A percentile compares a stretch with the other conserved stretches of the same genome.
Conservation (phyloP, 2,113 vertebrate species). For the Cyprinodon tularosa region DNA sequence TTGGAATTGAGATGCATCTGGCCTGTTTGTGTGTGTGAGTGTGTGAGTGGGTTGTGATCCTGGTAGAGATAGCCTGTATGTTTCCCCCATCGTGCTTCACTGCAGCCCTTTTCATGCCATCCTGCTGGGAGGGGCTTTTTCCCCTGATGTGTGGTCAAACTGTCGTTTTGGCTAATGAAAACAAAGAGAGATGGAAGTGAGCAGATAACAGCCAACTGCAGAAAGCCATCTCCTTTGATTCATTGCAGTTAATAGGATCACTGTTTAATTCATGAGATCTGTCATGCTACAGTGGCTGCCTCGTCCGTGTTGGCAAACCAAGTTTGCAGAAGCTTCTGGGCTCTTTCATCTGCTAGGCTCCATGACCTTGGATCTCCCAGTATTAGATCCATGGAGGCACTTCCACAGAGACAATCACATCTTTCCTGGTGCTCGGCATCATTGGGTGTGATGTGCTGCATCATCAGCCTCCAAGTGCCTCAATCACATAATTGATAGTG, state of each 20-base stretch:
- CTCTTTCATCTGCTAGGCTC: conserved; percentile 45
- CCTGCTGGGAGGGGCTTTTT: conserved; percentile 23
- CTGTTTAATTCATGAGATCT: conserved; percentile 76
- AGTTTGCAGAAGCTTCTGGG: conserved; percentile 40
- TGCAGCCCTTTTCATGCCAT: conserved; percentile 1
- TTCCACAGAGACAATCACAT: conserved; percentile 9
- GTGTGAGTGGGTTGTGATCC: conserved; percentile 21
- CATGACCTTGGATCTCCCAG: conserved; percentile 39
- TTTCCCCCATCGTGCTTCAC: conserved; percentile 8
- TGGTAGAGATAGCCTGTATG: conserved; percentile 32
- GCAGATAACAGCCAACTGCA: conserved; percentile 37
- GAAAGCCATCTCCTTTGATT: conserved; percentile 43
- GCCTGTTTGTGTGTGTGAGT: conserved; percentile 47
- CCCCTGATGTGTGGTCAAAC: conserved; percentile 52
- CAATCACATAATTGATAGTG: background rate
- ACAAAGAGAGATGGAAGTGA: conserved; percentile 22
- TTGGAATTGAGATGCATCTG: conserved; percentile 81
- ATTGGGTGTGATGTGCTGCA: conserved; percentile 1
- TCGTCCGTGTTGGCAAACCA: conserved; percentile 25
- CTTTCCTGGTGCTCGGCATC: background rate
- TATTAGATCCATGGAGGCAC: conserved; percentile 14
- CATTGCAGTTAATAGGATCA: conserved; percentile 62
- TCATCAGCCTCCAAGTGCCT: background rate
- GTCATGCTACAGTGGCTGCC: conserved; percentile 66
- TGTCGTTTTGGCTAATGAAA: conserved; percentile 24